Conservation (phyloP, 2,888 invertebrate genomes). For the Linnaemya vulpina region DNA sequence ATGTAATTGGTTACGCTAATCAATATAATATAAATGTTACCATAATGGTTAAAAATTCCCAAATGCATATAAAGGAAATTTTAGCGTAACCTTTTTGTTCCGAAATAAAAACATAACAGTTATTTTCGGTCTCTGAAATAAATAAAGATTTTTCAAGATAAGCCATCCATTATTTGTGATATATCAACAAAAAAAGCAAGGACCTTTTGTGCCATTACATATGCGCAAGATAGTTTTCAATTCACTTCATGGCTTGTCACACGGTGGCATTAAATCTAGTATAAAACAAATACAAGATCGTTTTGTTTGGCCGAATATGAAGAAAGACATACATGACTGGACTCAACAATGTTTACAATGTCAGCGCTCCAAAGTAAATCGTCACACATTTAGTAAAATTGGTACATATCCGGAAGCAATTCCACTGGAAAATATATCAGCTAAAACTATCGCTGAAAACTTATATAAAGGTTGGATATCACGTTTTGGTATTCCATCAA, state of each 20-base stretch:
- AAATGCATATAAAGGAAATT: no score
- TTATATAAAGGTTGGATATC: background rate
- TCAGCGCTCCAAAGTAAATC: no score
- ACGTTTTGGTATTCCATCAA: no score
- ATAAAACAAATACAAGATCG: slow-evolving; percentile 4
- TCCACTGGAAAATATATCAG: background rate
- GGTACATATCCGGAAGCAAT: background rate
- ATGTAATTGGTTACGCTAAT: no score
- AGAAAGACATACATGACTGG: background rate
- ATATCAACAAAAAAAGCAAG: slow-evolving; percentile 12
- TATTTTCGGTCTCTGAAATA: no score
- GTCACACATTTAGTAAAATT: background rate
- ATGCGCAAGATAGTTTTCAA: background rate
- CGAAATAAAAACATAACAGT: no score
- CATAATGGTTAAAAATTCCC: no score
- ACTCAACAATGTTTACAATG: background rate
- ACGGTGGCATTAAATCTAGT: no score
- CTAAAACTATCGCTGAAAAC: background rate
- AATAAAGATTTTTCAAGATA: background rate
- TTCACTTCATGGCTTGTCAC: background rate
- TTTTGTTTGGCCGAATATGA: slow-evolving; percentile 9
- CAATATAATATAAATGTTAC: no score
- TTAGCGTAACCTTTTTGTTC: no score
- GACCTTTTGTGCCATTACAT: background rate
- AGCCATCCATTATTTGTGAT: slow-evolving; percentile 2